A percentile compares a stretch with the other conserved stretches of the same genome.
Evolutionary conservation across 1,140 invertebrate species (phyloP).

Genomic region (Drosophila novamexicana): DNA sequence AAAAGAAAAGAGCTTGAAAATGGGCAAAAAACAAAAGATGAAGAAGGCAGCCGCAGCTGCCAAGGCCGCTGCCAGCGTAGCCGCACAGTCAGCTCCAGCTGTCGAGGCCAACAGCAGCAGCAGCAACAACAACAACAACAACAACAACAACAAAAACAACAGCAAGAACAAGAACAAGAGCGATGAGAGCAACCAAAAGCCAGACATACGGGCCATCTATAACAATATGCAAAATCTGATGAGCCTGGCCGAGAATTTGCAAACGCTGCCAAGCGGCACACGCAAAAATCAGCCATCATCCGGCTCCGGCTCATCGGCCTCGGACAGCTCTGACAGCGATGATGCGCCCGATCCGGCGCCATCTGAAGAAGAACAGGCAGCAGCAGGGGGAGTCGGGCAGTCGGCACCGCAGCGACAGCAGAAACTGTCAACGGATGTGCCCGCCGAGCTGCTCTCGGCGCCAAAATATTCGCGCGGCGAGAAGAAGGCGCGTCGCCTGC

Average conservation of each 20-base stretch:
- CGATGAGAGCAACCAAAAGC: not conserved
- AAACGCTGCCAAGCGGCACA: not conserved
- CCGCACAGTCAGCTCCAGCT: not conserved
- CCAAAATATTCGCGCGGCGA: constrained; percentile 53
- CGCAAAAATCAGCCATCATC: constrained; percentile 3
- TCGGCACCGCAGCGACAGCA: not conserved
- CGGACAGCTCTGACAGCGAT: constrained; percentile 32
- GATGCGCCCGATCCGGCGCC: constrained; percentile 20
- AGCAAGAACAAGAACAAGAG: too few relatives aligned
- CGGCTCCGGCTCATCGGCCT: not conserved
- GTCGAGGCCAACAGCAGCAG: not conserved
- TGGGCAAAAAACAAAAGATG: constrained; percentile 63
- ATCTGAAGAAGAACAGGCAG: not conserved
- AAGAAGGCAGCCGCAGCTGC: constrained; percentile 39
- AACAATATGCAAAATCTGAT: constrained; percentile 35
- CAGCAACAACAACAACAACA: not conserved
- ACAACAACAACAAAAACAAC: not conserved
- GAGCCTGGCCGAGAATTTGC: constrained; percentile 23
- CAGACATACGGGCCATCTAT: not conserved
- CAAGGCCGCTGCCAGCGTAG: constrained; percentile 8
- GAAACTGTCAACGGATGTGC: not conserved
- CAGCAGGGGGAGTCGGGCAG: not conserved
- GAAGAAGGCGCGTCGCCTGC: constrained; percentile 65
- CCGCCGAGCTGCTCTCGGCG: not conserved
- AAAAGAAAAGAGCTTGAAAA: constrained; percentile 8